Evolutionary conservation across 2,888 invertebrate genomes (phyloP).

Genomic region (Dyspetes luteomarginatus): DNA sequence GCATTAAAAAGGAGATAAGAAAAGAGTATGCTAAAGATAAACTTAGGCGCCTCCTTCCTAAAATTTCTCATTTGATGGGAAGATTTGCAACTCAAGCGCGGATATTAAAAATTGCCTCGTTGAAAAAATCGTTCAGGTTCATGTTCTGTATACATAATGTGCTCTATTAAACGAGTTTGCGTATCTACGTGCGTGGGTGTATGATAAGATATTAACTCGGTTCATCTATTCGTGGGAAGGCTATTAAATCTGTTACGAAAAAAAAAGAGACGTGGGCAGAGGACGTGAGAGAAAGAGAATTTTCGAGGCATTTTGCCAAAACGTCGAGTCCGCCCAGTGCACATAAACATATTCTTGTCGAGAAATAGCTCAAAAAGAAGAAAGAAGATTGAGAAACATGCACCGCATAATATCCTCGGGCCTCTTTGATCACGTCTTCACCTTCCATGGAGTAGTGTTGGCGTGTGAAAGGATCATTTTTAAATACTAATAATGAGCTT

Average conservation of each 20-base stretch:
- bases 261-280: slow-evolving; percentile 11
- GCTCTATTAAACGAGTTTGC: not conserved
- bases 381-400: slow-evolving; percentile 13
- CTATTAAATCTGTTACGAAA: slow-evolving; percentile 23
- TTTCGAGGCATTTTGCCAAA: slow-evolving; percentile 25
- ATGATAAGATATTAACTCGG: not conserved
- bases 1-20: no score
- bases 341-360: slow-evolving; percentile 1
- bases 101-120: no score
- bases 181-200: not conserved
- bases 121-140: not conserved
- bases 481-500: not conserved
- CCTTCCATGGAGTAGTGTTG: not conserved
- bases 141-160: not conserved
- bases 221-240: slow-evolving; percentile 19
- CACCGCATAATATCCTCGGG: not conserved
- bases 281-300: not conserved
- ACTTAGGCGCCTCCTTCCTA: no score
- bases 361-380: slow-evolving; percentile 18
- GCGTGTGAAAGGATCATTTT: slow-evolving; percentile 6
- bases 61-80: no score
- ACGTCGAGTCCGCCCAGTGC: not conserved
- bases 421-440: slow-evolving; percentile 24
- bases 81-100: no score
- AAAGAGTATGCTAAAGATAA: no score